These are phyloP conservation scores for Phalangium opilio DNA, from an alignment of 2,888 invertebrate genomes.

Conservation along the genomic window DNA sequence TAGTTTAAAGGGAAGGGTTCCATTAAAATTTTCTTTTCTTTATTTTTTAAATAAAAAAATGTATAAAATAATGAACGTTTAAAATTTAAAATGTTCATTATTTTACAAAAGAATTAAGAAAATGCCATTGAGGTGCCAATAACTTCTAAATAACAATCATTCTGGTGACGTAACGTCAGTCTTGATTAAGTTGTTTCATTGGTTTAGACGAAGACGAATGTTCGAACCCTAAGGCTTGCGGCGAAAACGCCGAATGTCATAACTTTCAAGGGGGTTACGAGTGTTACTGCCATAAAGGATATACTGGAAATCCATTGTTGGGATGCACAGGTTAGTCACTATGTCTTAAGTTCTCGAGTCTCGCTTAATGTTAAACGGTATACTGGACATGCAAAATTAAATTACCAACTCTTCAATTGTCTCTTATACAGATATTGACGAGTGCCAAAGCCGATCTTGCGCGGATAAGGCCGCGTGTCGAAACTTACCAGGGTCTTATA, in stretches of 20 bases:
- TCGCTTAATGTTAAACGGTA: too few species aligned
- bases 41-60: too few species aligned
- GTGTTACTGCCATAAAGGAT: conserved; percentile 74
- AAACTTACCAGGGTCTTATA: conserved; percentile 70
- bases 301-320: conserved; percentile 71
- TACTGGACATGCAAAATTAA: not conserved
- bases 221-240: conserved; percentile 62
- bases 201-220: conserved; percentile 79
- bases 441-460: conserved; percentile 69
- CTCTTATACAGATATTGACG: conserved; percentile 54
- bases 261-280: conserved; percentile 76
- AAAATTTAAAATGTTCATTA: too few species aligned
- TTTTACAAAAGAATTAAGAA: too few species aligned
- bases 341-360: too few species aligned
- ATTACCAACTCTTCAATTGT: not conserved
- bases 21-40: too few species aligned
- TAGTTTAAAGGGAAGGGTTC: too few species aligned
- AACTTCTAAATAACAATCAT: too few species aligned
- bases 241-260: conserved; percentile 69
- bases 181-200: not conserved
- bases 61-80: too few species aligned
- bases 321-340: conserved; percentile 44
- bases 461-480: conserved; percentile 72
- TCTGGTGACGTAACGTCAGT: not conserved
- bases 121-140: too few species aligned